A percentile compares a stretch with the other conserved stretches of the same genome.
Evolutionary conservation across 2,113 vertebrate species (phyloP).

Genomic region (Barbus barbus): DNA sequence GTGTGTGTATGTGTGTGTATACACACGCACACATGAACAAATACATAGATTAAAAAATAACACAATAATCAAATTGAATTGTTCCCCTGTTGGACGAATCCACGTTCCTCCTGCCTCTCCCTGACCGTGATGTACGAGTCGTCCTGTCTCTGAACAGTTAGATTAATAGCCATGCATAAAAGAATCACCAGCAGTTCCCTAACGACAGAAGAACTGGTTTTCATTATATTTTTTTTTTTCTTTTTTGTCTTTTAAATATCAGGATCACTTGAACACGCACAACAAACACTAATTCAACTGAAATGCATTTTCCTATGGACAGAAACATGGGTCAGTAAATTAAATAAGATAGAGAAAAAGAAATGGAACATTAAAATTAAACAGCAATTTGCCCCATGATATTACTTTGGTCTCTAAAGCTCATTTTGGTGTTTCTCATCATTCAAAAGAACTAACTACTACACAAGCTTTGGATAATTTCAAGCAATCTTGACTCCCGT

Average conservation of each 20-base stretch:
- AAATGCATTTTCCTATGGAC: constrained; percentile 51
- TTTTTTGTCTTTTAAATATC: constrained; percentile 61
- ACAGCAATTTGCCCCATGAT: neutral
- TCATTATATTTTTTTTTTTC: constrained; percentile 53
- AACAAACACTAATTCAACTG: constrained; percentile 61
- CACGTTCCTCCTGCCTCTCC: constrained; percentile 65
- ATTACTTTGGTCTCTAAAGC: constrained; percentile 39
- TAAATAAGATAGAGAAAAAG: neutral
- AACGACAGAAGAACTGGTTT: constrained; percentile 68
- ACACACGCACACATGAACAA: too few species aligned
- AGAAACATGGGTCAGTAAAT: constrained; percentile 41
- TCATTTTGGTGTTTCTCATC: constrained; percentile 30
- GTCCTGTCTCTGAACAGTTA: constrained; percentile 77
- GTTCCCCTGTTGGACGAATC: constrained; percentile 48
- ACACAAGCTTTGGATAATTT: constrained; percentile 43
- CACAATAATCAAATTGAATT: neutral
- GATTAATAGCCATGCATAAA: constrained; percentile 79
- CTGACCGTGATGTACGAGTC: constrained; percentile 67
- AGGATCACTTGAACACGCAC: constrained; percentile 72
- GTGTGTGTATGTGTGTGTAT: too few species aligned
- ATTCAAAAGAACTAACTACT: constrained; percentile 6
- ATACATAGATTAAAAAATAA: neutral
- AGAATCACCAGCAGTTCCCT: constrained; percentile 68
- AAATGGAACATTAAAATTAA: constrained; percentile 10
- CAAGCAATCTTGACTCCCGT: neutral